Conservation (phyloP, 1,140 invertebrate species). For the Lordiphosa collinella region DNA sequence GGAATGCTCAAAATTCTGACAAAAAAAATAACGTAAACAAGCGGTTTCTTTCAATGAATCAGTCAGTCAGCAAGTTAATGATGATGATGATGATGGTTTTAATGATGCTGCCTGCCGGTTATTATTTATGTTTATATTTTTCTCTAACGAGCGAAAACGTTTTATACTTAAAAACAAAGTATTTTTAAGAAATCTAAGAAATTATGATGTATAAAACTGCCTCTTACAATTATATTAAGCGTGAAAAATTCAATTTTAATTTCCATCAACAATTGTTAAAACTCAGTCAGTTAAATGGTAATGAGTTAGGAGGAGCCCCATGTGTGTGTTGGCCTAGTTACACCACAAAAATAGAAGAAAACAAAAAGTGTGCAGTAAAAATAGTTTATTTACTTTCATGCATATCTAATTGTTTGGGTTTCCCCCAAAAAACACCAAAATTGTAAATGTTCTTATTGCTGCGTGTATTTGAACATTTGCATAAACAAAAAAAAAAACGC, state of each 20-base stretch:
- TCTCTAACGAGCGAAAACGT: no score
- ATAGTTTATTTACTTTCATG: slow-evolving; percentile 61
- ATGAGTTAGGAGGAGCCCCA: slow-evolving; percentile 3
- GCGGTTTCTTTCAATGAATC: slow-evolving; percentile 25
- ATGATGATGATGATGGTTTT: slow-evolving; percentile 46
- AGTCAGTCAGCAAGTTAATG: slow-evolving; percentile 69
- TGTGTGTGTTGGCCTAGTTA: slow-evolving; percentile 53
- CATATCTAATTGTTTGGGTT: slow-evolving; percentile 56
- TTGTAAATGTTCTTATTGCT: slow-evolving; percentile 4
- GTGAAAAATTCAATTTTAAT: slow-evolving; percentile 20
- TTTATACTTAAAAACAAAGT: not conserved
- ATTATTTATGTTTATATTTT: slow-evolving; percentile 44
- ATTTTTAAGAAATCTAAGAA: slow-evolving; percentile 1
- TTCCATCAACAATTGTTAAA: slow-evolving; percentile 16
- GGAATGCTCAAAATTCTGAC: no score
- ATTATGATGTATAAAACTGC: no score
- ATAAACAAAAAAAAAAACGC: slow-evolving; percentile 53
- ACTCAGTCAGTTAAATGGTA: slow-evolving; percentile 18
- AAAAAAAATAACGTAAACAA: no score
- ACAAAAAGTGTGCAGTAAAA: slow-evolving; percentile 46
- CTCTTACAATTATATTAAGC: slow-evolving; percentile 28
- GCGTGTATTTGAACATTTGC: slow-evolving; percentile 47
- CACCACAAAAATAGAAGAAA: slow-evolving; percentile 29
- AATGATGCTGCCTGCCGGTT: slow-evolving; percentile 32
- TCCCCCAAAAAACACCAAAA: slow-evolving; percentile 29